Evolutionary conservation across 2,113 vertebrate genomes (phyloP), one percentile per base, ranked within the genome.

Genomic region (Microtus oregoni): DNA sequence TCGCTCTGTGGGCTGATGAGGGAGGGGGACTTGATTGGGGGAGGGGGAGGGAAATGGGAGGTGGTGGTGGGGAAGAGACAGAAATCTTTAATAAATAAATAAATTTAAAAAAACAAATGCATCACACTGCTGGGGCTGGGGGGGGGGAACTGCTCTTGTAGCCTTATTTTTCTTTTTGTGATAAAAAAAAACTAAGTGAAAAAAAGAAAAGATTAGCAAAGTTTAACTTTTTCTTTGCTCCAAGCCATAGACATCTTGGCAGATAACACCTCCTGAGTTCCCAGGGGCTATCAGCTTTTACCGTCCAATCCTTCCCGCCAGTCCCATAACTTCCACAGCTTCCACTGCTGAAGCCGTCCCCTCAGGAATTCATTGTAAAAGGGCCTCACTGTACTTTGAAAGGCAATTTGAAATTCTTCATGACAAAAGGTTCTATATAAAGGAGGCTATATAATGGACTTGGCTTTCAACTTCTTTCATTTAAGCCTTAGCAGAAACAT

Each of bases 401-500:
- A 96, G 95, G 92, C 95, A 94, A 97, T 98, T 97, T 97, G 93
- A 92, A 97, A 97, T 97, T 94, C 91, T 96, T 97, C 92, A 55
- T 86, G 97, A 97, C 96, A 95, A 96, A 97, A 96, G 93, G 77
- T 94, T 96, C 97, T 94, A 93, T 95, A 96, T 98, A 97, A 97
- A 96, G 92, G 92, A 96, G 89, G 96, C 92, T 95, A 95, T 96
- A 94, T 97, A 97, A 97, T 95, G 96, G 94, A 92, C 96, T 97
- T 97, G 96, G 97, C 96, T 98, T 97, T 96, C 97, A 94, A 91
- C 93, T 97, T 96, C 92, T 96, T 97, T 97, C 96, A 96, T 95
- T 97, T 97, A 97, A 94, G 93, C 89, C 61, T 95, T 96, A 97
- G 91, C 93, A 96, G 97, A 97, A 96, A 94, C 97, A 97, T 98